Base-by-base conservation (phyloP, 1,140 invertebrate species). In the Micrasema minimum region DNA sequence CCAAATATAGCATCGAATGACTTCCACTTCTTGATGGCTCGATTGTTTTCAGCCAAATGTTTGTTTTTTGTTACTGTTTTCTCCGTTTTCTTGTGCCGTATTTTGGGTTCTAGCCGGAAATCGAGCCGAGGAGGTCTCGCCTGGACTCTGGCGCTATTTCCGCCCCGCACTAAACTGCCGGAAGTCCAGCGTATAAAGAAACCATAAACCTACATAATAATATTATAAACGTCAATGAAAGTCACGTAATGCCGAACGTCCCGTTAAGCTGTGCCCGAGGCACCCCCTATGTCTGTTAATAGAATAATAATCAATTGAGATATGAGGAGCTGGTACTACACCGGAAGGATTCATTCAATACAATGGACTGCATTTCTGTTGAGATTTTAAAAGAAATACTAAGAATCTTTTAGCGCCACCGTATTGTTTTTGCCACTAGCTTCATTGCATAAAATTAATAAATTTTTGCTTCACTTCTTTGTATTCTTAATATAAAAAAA, bases 251-350 rank as follows among this genome's bases (percentile, higher is more conserved):
- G 20, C n/a, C 43, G 59, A 9, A 22, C 53, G 53, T 14, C 45
- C 22, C 43, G 43, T 26, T 64, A 31, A 14, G 59, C 31, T n/a
- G 37, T 7, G 7, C 11, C 20, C 23, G 57, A 38, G 43, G 14
- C 20, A 26, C 41, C 22, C 23, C 20, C 26, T 38, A 1, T 38
- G 41, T 45, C n/a, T 38, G 59, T 18, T 35, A 62, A 62, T 64
- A 45, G 59, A 64, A 64, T 64, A 45, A 26, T 64, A 64, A 64
- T 64, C 59, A 46, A 64, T 62, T 46, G 59, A 22, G 20, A 62
- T 26, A 23, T 22, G 55, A 38, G 10, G 16, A 14, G 11, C 55
- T 22, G 7, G 14, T 12, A 7, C 26, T 22, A 14, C 37, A 23
- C 55, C 55, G 55, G 55, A 59, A 59, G 55, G 55, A 59, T 59